Evolutionary conservation across 1,140 invertebrate genomes (phyloP), one percentile per base, ranked within the genome.

Genomic region (Mercenaria mercenaria): DNA sequence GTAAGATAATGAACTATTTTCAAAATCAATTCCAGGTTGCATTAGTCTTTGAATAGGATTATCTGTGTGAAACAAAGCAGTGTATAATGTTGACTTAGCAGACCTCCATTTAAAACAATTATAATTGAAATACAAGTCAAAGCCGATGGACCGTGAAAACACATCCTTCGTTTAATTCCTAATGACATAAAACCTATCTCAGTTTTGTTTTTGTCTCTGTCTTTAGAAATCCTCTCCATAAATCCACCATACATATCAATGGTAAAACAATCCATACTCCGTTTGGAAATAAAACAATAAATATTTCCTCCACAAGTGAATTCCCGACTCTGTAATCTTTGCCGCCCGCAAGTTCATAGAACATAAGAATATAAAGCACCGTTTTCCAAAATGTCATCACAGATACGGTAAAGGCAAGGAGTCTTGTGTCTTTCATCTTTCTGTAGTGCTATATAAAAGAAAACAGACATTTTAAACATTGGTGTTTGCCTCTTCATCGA

Each of bases 341-440:
- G 3, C 91, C 94, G 15, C 93, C 92, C 15, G 92, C 92, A 23
- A 91, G 85, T 20, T 94, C 92, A 32, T 91, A 90, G 61, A 92
- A 94, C 92, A 93, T 93, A 10, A 93, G 67, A 64, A 95, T 91
- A 59, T 95, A 95, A 20, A 94, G 85, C 3, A 94, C 91, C 1
- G 94, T 95, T 83, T 95, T 95, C 93, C 93, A 94, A 56, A 94
- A 93, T 32, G 94, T 94, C 93, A 95, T 94, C 13, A 94, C 93
- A 18, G 85, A 91, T 20, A 95, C 94, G 0, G 90, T 93, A 88
- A 93, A 93, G 1, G 93, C 92, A 41, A 91, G 52, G 8, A 91
- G 61, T 0, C 76, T 74, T 6, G 94, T 93, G 29, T 93, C 91
- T 0, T 74, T 74, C 32, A 81, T 91, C 10, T 80, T 83, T 50